These are phyloP conservation scores for Argynnis bischoffii DNA, from an alignment of 2,888 invertebrate genomes.

Conservation along the genomic window DNA sequence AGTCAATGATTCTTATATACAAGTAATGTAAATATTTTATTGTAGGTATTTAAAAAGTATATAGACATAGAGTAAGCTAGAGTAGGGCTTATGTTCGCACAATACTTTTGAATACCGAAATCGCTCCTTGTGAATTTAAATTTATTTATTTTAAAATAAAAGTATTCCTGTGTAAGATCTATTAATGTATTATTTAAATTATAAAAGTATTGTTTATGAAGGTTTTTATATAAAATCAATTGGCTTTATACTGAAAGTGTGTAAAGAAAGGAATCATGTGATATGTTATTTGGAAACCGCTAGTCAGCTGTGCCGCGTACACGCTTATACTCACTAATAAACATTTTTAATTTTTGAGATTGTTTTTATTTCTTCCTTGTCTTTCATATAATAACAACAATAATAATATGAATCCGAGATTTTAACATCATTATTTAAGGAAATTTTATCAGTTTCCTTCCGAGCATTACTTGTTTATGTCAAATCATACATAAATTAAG, in stretches of 20 bases:
- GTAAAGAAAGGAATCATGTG: constrained; percentile 65
- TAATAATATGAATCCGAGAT: too few relatives aligned
- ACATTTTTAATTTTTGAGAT: constrained; percentile 58
- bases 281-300: constrained; percentile 70
- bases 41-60: constrained; percentile 65
- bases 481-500: too few relatives aligned
- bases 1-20: constrained; percentile 78
- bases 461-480: too few relatives aligned
- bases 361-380: constrained; percentile 45
- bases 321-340: constrained; percentile 81
- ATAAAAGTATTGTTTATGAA: constrained; percentile 15
- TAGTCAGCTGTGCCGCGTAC: constrained; percentile 80
- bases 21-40: constrained; percentile 51
- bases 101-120: constrained; percentile 57
- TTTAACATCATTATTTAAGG: too few relatives aligned
- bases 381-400: neutral
- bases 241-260: constrained; percentile 29
- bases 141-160: constrained; percentile 34
- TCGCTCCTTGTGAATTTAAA: constrained; percentile 24
- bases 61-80: constrained; percentile 59
- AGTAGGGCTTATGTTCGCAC: constrained; percentile 71
- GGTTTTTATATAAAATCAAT: constrained; percentile 22
- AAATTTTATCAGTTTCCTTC: too few relatives aligned
- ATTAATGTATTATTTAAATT: constrained; percentile 13
- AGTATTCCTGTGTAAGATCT: constrained; percentile 18